phyloP scores from a whole-genome alignment of 1,140 invertebrate genomes.

The Plutomurus gul region DNA sequence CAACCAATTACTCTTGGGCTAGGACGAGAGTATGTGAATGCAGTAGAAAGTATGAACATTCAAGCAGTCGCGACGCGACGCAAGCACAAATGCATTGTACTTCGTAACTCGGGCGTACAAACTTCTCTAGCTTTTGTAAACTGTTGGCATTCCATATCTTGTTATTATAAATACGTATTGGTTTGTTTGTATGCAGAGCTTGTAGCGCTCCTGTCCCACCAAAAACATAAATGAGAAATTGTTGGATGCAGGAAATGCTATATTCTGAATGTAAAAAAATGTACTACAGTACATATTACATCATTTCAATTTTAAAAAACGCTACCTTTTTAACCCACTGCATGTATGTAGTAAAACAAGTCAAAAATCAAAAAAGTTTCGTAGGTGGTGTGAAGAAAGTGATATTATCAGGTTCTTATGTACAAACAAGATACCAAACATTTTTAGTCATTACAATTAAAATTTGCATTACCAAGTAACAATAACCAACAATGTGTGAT shows the following conservation, averaged over 20 bases:
- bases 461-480: too few species aligned
- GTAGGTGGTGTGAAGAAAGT: too few species aligned
- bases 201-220: not conserved
- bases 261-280: not conserved
- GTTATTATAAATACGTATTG: not conserved
- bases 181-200: not conserved
- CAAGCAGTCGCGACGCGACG: not conserved
- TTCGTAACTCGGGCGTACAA: not conserved
- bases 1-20: constrained; percentile 36
- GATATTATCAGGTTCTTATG: too few species aligned
- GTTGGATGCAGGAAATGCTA: not conserved
- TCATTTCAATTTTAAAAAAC: too few species aligned
- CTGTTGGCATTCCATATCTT: not conserved
- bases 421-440: too few species aligned
- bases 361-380: too few species aligned
- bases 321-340: too few species aligned
- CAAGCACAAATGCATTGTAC: not conserved
- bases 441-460: too few species aligned
- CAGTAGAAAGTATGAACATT: not conserved
- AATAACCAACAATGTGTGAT: too few species aligned
- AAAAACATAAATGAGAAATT: not conserved
- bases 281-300: not conserved
- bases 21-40: not conserved
- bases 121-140: not conserved
- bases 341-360: too few species aligned